A percentile compares a stretch with the other conserved stretches of the same genome.
phyloP scores from a whole-genome alignment of 2,797 vertebrate genomes.

The Chromis chromis region DNA sequence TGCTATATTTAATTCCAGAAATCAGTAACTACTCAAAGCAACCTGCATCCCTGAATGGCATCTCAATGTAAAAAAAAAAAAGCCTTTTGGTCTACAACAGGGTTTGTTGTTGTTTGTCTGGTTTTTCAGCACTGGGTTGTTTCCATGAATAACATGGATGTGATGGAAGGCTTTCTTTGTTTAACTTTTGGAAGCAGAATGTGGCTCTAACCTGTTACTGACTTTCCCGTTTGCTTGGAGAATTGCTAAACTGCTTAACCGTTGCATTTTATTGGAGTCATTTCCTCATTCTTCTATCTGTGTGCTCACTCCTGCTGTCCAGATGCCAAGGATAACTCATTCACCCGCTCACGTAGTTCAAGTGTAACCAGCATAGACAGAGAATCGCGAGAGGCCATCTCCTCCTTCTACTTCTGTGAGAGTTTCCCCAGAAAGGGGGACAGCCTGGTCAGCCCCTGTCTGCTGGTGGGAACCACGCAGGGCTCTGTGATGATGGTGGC shows the following conservation, averaged over 20 bases:
- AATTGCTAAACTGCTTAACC: not conserved
- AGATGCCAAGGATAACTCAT: constrained; percentile 95
- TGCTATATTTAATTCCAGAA: constrained; percentile 2
- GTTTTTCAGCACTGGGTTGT: not conserved
- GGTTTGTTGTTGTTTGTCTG: not conserved
- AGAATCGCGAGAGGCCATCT: constrained; percentile 94
- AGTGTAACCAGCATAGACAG: constrained; percentile 97
- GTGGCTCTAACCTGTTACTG: constrained; percentile 25
- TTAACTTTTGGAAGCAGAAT: not conserved
- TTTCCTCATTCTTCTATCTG: constrained; percentile 38
- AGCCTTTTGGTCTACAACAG: not conserved
- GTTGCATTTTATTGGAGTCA: constrained; percentile 10
- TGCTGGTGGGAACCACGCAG: constrained; percentile 94
- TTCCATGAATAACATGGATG: constrained; percentile 9
- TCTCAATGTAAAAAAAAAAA: constrained; percentile 70
- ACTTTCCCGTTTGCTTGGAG: constrained; percentile 23
- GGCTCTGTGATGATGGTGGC: constrained; percentile 91
- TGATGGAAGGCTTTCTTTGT: not conserved
- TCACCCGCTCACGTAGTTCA: constrained; percentile 95
- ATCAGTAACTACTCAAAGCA: constrained; percentile 16
- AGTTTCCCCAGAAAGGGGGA: constrained; percentile 91
- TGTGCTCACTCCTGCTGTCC: constrained; percentile 33
- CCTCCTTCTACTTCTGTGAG: constrained; percentile 94
- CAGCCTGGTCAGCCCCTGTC: constrained; percentile 83
- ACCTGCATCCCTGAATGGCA: constrained; percentile 5